Evolutionary conservation across 2,888 invertebrate genomes (phyloP).

Genomic region (Melieria picta): DNA sequence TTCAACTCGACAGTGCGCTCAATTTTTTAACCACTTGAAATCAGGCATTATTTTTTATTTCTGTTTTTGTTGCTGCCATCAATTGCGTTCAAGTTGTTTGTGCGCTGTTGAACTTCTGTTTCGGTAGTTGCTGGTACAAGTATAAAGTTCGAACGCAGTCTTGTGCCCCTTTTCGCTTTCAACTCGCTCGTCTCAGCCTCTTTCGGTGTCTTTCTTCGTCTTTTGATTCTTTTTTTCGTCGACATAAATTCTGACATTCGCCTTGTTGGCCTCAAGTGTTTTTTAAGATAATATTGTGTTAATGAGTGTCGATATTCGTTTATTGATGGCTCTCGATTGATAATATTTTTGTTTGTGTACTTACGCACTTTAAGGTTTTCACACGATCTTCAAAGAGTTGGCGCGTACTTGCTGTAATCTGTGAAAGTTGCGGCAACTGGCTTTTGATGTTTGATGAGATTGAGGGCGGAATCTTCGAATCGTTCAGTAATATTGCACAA

Average conservation of each 20-base stretch:
- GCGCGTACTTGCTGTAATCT: too few relatives aligned
- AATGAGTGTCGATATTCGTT: slow-evolving; percentile 17
- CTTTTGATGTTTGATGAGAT: too few relatives aligned
- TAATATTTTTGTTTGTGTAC: neutral
- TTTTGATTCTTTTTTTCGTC: neutral
- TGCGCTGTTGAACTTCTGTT: slow-evolving; percentile 9
- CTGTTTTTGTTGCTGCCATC: slow-evolving; percentile 4
- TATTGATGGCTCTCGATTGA: slow-evolving; percentile 7
- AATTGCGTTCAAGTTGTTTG: slow-evolving; percentile 10
- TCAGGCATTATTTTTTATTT: neutral
- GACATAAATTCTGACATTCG: neutral
- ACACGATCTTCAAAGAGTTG: neutral
- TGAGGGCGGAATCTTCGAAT: too few relatives aligned
- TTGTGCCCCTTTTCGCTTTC: too few relatives aligned
- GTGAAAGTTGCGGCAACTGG: too few relatives aligned
- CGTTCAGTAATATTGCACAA: too few relatives aligned
- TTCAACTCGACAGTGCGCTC: neutral
- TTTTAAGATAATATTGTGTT: slow-evolving; percentile 5
- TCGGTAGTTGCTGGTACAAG: slow-evolving; percentile 7
- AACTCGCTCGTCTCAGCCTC: too few relatives aligned
- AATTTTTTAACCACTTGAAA: slow-evolving; percentile 25
- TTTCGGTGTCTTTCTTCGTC: neutral
- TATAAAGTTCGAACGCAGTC: too few relatives aligned
- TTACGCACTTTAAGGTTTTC: neutral
- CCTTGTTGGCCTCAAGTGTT: neutral